Base-by-base conservation (phyloP, 30 jellyfish, hydroid and myxozoan genomes). In the Morbakka virulenta region DNA sequence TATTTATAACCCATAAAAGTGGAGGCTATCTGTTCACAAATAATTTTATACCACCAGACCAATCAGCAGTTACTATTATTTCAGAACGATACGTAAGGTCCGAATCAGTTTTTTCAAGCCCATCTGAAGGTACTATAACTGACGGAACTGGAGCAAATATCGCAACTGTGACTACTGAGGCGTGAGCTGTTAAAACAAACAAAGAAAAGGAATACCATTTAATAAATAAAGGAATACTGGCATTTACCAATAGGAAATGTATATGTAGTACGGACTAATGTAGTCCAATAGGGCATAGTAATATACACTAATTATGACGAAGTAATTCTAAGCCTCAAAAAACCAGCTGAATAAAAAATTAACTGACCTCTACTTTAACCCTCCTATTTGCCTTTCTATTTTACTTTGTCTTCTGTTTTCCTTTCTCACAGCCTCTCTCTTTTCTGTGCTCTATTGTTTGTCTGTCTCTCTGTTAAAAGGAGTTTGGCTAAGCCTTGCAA, bases 101-200 rank as follows among this genome's bases (percentile, higher is more conserved):
- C 2, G 27, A 33, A 31, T 51, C 91, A 14, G 30, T 47, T 62
- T 49, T 76, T 9, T 78, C 80, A 4, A 53, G 25, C 12, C 41
- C 83, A 12, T 74, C 26, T 14, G 82, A 30, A 0, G 86, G 85
- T 24, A 86, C 61, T 24, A 87, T 69, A 25, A 80, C 64, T 1
- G 94, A 67, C 47, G 96, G 96, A 3, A 70, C 52, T n/a, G 96
- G 96, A 24, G 94, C 96, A 72, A 87, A 87, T 14, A 87, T 86
- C 29, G 96, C 96, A 12, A 94, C 89, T 3, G 96, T 87, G 35
- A 87, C 96, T n/a, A 87, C 96, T 11, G 96, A 87, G 48, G 71
- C 96, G 81, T 79, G 96, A 31, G 96, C 96, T 87, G 68, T n/a
- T n/a, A n/a, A n/a, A n/a, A n/a, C 57, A 62, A 29, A 9, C 14